phyloP scores from a whole-genome alignment of 2,797 vertebrate species.

The Typhlichthys eigenmanni region DNA sequence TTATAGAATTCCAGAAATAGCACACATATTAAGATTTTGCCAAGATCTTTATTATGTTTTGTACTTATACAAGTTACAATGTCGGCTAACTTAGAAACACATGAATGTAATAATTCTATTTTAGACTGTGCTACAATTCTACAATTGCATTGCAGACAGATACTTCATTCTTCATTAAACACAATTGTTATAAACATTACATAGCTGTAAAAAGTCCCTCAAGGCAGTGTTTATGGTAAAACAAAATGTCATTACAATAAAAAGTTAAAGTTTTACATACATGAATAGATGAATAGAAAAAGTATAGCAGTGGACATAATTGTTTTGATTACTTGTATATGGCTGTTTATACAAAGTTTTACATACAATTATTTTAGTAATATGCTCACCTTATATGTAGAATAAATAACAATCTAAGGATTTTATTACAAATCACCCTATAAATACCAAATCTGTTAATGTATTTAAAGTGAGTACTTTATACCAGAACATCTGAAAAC shows the following conservation, averaged over 20 bases:
- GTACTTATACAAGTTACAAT: background rate
- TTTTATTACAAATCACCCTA: slow-evolving; percentile 8
- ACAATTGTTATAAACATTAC: slow-evolving; percentile 16
- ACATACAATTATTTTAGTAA: background rate
- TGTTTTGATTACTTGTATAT: background rate
- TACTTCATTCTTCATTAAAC: slow-evolving; percentile 31
- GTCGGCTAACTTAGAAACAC: background rate
- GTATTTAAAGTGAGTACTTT: background rate
- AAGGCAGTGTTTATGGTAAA: slow-evolving; percentile 48
- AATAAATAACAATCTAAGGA: background rate
- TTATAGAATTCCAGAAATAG: too few species aligned
- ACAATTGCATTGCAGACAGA: background rate
- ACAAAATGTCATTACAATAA: slow-evolving; percentile 25
- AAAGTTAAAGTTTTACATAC: background rate
- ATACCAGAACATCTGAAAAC: slow-evolving; percentile 8
- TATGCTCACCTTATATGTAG: background rate
- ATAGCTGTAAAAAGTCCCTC: slow-evolving; percentile 23
- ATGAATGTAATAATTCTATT: background rate
- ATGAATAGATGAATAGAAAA: slow-evolving; percentile 30
- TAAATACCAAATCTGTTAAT: background rate
- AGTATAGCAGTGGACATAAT: background rate
- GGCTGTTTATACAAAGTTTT: background rate
- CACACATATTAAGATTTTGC: too few species aligned
- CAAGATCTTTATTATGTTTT: background rate
- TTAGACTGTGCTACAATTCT: background rate